Evolutionary conservation across 2,113 vertebrate genomes (phyloP).

Genomic region (Esox niger): DNA sequence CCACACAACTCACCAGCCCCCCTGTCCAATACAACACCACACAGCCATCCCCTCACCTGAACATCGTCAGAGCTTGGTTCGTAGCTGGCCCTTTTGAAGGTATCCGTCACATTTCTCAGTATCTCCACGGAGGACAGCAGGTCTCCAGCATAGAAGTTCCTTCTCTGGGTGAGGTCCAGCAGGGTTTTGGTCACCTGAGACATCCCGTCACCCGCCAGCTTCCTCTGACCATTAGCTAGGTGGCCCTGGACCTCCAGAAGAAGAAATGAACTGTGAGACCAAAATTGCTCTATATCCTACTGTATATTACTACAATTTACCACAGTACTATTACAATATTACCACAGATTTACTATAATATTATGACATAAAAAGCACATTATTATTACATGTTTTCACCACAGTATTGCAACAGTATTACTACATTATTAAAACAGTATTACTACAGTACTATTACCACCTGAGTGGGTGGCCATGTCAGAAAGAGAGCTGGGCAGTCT

Average conservation of each 20-base stretch:
- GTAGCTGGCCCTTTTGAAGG: slow-evolving; percentile 95
- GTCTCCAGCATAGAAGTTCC: slow-evolving; percentile 95
- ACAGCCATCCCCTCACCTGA: slow-evolving; percentile 77
- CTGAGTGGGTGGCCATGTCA: too few species aligned
- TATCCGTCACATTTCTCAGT: slow-evolving; percentile 96
- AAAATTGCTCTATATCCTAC: slow-evolving; percentile 16
- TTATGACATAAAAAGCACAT: too few species aligned
- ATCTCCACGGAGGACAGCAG: slow-evolving; percentile 97
- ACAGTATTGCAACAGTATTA: too few species aligned
- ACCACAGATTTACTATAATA: too few species aligned
- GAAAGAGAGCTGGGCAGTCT: too few species aligned
- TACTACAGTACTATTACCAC: too few species aligned
- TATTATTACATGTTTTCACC: too few species aligned
- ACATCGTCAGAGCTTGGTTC: slow-evolving; percentile 96
- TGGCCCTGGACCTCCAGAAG: slow-evolving; percentile 92
- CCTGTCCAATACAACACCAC: too few species aligned
- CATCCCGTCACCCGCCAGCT: slow-evolving; percentile 93
- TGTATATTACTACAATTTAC: neutral
- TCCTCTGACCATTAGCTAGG: slow-evolving; percentile 93
- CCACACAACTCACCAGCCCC: neutral
- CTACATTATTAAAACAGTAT: too few species aligned
- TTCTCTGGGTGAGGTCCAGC: slow-evolving; percentile 95
- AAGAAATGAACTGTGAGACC: slow-evolving; percentile 54
- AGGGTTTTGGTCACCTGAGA: slow-evolving; percentile 97
- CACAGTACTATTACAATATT: too few species aligned